These are phyloP conservation scores for Parazoanthus atlanticus DNA, from an alignment of 92 coral and sea anemone species.

Conservation along the genomic window DNA sequence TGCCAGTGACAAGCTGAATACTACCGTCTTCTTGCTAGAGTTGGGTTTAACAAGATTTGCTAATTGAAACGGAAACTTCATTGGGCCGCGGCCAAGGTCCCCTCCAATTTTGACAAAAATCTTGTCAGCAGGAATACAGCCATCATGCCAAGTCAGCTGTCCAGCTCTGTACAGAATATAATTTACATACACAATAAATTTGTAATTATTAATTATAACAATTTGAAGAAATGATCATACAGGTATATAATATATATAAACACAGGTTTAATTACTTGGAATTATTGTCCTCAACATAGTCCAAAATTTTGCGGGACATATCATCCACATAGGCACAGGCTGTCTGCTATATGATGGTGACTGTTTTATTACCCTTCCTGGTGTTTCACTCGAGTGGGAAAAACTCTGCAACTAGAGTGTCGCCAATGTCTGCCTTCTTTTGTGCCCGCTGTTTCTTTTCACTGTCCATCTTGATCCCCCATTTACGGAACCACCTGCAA, in stretches of 20 bases:
- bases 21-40: slow-evolving; percentile 43
- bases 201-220: too few relatives aligned
- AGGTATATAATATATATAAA: too few relatives aligned
- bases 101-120: slow-evolving; percentile 44
- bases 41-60: slow-evolving; percentile 48
- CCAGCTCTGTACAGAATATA: slow-evolving; percentile 6
- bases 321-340: slow-evolving; percentile 48
- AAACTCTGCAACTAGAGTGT: slow-evolving; percentile 21
- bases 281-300: background rate
- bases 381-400: slow-evolving; percentile 23
- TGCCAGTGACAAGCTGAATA: slow-evolving; percentile 34
- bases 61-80: slow-evolving; percentile 47
- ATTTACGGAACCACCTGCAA: slow-evolving; percentile 38
- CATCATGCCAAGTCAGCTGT: slow-evolving; percentile 43
- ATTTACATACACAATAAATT: background rate
- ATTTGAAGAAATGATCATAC: too few relatives aligned
- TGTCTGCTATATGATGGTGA: slow-evolving; percentile 15
- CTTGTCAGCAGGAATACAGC: slow-evolving; percentile 25
- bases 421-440: slow-evolving; percentile 26
- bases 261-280: too few relatives aligned
- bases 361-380: slow-evolving; percentile 23
- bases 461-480: slow-evolving; percentile 47
- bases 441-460: slow-evolving; percentile 34
- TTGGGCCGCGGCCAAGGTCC: slow-evolving; percentile 37
- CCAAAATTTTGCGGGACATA: background rate